Percentiles rank a stretch among this genome's conserved stretches.
phyloP scores from a whole-genome alignment of 2,797 vertebrate genomes.

The Oreortyx pictus region DNA sequence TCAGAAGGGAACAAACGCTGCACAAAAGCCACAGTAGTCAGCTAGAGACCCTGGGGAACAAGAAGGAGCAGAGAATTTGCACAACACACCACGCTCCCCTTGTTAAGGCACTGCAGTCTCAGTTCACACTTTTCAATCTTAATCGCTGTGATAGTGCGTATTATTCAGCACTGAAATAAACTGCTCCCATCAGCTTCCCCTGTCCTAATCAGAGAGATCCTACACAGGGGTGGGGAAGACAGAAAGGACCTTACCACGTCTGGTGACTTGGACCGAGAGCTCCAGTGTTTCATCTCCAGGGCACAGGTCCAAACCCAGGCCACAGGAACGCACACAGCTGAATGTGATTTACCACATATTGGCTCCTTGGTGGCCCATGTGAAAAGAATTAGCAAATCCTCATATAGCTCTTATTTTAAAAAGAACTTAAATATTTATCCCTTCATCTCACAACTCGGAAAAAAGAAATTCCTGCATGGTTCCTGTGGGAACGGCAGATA shows the following conservation, averaged over 20 bases:
- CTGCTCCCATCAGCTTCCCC: not conserved
- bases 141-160: not conserved
- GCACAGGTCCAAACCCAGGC: not conserved
- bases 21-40: not conserved
- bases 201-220: not conserved
- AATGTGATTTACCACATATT: not conserved
- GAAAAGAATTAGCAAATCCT: not conserved
- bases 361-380: slow-evolving; percentile 18
- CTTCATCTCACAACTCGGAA: not conserved
- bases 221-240: not conserved
- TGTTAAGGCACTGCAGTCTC: not conserved
- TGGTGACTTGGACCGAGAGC: not conserved
- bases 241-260: not conserved
- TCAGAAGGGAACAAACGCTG: not conserved
- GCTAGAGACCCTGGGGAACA: not conserved
- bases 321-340: not conserved
- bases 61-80: fast-evolving
- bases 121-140: not conserved
- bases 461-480: not conserved
- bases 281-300: not conserved
- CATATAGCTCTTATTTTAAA: not conserved
- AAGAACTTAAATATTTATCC: not conserved
- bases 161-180: not conserved
- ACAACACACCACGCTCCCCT: fast-evolving
- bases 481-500: slow-evolving; percentile 4